Evolutionary conservation across 2,113 vertebrate species (phyloP), one percentile per base, ranked within the genome.

Genomic region (Melanostigma gelatinosum): DNA sequence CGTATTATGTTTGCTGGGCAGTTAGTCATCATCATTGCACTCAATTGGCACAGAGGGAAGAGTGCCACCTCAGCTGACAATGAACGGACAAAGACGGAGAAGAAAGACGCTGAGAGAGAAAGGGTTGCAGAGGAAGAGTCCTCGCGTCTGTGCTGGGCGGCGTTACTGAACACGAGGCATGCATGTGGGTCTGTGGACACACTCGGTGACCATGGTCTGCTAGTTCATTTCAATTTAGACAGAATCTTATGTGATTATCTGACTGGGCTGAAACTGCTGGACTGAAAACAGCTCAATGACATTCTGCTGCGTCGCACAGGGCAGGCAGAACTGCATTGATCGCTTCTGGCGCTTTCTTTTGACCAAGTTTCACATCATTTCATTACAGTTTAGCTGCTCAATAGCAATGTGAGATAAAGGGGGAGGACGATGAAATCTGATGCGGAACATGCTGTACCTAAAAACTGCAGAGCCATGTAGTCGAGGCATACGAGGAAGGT

Each of bases 271-370:
- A 24, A 24, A 24, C 60, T 54, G 67, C 67, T 79, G 81, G 52
- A 79, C 83, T 70, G 79, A 88, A 93, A 92, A 87, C 86, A 87
- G 85, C 83, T 91, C 87, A 85, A 89, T 92, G 89, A 60, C 72
- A 85, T 87, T 89, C 87, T 27, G 76, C 84, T 81, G 38, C 82
- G 77, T 79, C 12, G 38, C 72, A 42, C 67, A 55, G 44, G 62
- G 81, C 8, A 86, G 89, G 88, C 85, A 81, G 58, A 69, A 60
- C 75, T 27, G 73, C 80, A 93, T 92, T 61, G 92, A 94, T 92
- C 68, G 69, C 68, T 72, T 86, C 87, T n/a, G 29, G 58, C 76
- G 58, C 91, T 85, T 79, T 84, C 72, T 58, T 79, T 86, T 15
- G 24, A 87, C 50, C 34, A 42, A 65, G 81, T 80, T 88, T 89